Base-by-base conservation (phyloP, 35 echinoderm and acorn worm genomes). In the Heliocidaris tuberculata region DNA sequence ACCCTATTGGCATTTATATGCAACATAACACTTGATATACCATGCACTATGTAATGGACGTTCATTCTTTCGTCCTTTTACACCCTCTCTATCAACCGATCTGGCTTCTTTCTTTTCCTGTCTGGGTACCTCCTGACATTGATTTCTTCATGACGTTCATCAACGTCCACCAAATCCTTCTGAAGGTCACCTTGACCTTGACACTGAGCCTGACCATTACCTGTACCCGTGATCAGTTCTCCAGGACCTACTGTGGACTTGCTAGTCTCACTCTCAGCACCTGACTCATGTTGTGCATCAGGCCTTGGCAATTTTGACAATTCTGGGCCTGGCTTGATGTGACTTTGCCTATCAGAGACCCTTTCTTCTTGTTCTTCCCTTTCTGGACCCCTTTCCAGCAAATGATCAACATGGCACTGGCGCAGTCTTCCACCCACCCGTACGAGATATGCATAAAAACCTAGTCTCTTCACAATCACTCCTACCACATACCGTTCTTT, bases 371-470 rank as follows among this genome's bases (percentile, higher is more conserved):
- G 10, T 15, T 56, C 52, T 56, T 13, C 10, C 10, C 10, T 56
- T 56, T 13, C 52, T 56, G 89, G 5, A 48, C 89, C 89, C 21
- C 89, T 91, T 8, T 91, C 94, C 47, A 96, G 52, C 59, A 95
- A 93, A 71, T 96, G 92, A 42, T 96, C 95, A 19, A 87, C 92
- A 94, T 96, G 92, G 94, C 91, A 96, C 21, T 96, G 95, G 24
- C 92, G 49, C 2, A 94, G 92, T 48, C 48, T 86, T 93, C 94
- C 49, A 30, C 91, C 65, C 0, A 94, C 92, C 24, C 47, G n/a
- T 32, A 96, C 94, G 15, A 90, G 35, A 48, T 96, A 94, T 42
- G 94, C 50, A 30, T 90, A 92, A 9, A 94, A 60, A 85, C 60
- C 94, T 85, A 94, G 70, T 35, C 94, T 94, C 88, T 91, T 94